Percentiles rank a stretch among this genome's conserved stretches.
phyloP scores from a whole-genome alignment of 2,797 vertebrate genomes.

The Dendrocincla tyrannina region DNA sequence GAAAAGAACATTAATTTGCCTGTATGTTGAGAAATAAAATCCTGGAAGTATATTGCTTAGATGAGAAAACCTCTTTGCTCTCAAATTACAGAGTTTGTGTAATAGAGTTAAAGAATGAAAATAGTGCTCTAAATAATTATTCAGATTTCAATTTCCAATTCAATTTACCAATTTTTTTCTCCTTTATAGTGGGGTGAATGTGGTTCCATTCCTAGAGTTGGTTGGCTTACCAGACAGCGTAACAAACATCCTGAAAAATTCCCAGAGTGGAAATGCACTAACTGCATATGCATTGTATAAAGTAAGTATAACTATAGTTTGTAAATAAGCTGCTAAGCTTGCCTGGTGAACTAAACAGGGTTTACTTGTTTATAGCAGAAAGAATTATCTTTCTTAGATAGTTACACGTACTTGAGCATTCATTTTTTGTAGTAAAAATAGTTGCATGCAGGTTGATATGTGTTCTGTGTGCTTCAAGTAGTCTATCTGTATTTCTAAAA shows the following conservation, averaged over 20 bases:
- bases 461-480: neutral
- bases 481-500: neutral
- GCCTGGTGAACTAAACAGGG: neutral
- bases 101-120: neutral
- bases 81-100: neutral
- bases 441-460: neutral
- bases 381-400: neutral
- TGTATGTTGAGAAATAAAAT: neutral
- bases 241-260: constrained; percentile 88
- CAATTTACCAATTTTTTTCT: constrained; percentile 14
- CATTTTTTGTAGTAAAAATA: constrained; percentile 3
- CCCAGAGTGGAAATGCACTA: constrained; percentile 91
- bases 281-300: constrained; percentile 97
- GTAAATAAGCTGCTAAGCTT: neutral
- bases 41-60: neutral
- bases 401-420: neutral
- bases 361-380: neutral
- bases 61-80: neutral
- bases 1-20: neutral
- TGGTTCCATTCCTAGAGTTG: constrained; percentile 91
- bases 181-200: constrained; percentile 89
- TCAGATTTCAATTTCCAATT: neutral
- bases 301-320: constrained; percentile 75
- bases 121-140: neutral
- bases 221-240: constrained; percentile 89